These are phyloP conservation scores for Drosophila planitibia DNA, from an alignment of 2,888 invertebrate genomes.

Conservation along the genomic window DNA sequence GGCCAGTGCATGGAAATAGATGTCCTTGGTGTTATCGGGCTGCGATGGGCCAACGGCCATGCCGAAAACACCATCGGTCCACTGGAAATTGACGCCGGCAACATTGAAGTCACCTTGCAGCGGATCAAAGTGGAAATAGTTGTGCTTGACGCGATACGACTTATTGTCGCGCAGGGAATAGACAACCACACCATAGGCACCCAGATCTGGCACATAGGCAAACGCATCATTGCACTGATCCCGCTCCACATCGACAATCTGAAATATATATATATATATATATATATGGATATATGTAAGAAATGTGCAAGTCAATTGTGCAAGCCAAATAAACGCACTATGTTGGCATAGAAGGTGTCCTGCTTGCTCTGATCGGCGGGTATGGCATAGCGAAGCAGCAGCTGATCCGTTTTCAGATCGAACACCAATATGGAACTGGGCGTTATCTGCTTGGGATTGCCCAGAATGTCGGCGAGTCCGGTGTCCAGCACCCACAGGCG, in stretches of 20 bases:
- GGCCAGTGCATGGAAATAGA: conserved; percentile 93
- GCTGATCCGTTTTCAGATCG: conserved; percentile 91
- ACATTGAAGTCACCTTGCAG: conserved; percentile 91
- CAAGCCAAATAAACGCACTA: conserved; percentile 86
- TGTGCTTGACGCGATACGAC: conserved; percentile 92
- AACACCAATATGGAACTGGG: conserved; percentile 89
- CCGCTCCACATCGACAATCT: conserved; percentile 90
- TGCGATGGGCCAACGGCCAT: conserved; percentile 89
- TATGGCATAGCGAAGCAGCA: conserved; percentile 89
- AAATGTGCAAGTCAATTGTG: not conserved
- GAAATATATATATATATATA: conserved; percentile 8
- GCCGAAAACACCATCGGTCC: conserved; percentile 94
- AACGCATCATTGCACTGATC: conserved; percentile 91
- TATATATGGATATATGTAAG: not conserved
- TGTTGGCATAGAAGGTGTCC: conserved; percentile 92
- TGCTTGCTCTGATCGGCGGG: conserved; percentile 89
- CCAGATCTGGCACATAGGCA: conserved; percentile 92
- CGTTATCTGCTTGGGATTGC: conserved; percentile 88
- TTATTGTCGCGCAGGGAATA: conserved; percentile 91
- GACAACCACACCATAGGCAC: conserved; percentile 91
- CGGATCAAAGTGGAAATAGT: conserved; percentile 94
- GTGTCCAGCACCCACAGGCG: conserved; percentile 94
- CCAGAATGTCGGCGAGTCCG: conserved; percentile 90
- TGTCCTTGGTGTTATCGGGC: conserved; percentile 88
- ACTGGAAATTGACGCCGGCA: conserved; percentile 92